Evolutionary conservation across 2,113 vertebrate genomes (phyloP), one percentile per base, ranked within the genome.

Genomic region (Echinops telfairi): DNA sequence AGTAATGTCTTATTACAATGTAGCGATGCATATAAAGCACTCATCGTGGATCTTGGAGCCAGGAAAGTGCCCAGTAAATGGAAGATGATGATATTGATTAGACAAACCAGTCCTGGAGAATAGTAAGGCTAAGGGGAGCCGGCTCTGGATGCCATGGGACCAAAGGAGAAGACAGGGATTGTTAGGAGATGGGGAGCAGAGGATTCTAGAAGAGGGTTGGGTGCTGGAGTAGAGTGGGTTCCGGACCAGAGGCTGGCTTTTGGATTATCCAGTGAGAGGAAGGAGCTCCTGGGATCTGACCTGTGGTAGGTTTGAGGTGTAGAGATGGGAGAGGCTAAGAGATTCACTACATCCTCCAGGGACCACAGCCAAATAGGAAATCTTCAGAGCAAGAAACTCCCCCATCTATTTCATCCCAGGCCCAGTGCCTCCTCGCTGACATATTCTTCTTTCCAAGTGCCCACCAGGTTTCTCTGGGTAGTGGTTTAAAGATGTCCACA

Each of bases 381-480:
- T 27, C 79, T 90, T 88, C 29, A n/a, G 8, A 47, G 57, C 76
- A 78, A 78, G 60, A 73, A 90, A 90, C 27, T 60, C 33, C 93
- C 36, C 1, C 4, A 47, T 1, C 2, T 77, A 89, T 43, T 58
- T 64, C 3, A 25, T 33, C 15, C 77, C 14, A 47, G 33, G n/a
- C 10, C 40, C 5, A 7, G 8, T 2, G 14, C 6, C 77, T 83
- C 19, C 70, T 80, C 19, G 53, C 22, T 29, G 16, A 64, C 12
- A 57, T 11, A 80, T n/a, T 27, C 87, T 76, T 83, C 58, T n/a
- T 86, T 75, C 38, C 53, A 20, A 62, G 70, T 78, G 23, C n/a
- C 19, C 53, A 31, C 20, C 27, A 33, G 29, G 8, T 64, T 25
- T 33, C 27, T 31, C n/a, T n/a, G 15, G 47, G 38, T 36, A 71